These are phyloP conservation scores for Gnathonemus longibarbis DNA, from an alignment of 2,113 vertebrate genomes.

Conservation along the genomic window DNA sequence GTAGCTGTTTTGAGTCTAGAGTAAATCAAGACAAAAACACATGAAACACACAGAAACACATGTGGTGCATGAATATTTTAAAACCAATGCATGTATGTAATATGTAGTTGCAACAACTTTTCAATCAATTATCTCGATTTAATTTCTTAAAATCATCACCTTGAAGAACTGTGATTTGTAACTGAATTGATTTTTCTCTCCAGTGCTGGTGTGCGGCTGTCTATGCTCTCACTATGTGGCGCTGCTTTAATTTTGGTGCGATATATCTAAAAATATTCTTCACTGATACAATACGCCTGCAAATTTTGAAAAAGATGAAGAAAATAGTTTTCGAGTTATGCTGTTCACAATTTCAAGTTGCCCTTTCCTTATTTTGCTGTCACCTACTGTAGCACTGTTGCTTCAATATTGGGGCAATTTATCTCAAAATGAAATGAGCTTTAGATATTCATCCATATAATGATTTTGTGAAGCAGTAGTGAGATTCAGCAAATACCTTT, in stretches of 20 bases:
- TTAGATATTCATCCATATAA: not conserved
- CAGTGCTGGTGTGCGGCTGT: not conserved
- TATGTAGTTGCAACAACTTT: not conserved
- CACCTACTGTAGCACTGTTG: not conserved
- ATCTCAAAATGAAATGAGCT: not conserved
- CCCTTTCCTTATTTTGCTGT: not conserved
- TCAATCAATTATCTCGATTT: not conserved
- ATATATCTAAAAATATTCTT: not conserved
- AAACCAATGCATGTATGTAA: not conserved
- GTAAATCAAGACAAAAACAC: not conserved
- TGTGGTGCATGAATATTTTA: not conserved
- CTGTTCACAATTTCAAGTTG: not conserved
- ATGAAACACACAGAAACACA: too few relatives aligned
- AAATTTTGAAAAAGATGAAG: not conserved
- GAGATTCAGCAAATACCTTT: not conserved
- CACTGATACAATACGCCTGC: not conserved
- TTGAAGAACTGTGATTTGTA: not conserved
- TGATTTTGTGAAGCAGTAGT: not conserved
- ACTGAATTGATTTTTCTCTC: not conserved
- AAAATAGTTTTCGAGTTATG: not conserved
- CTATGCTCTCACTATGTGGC: not conserved
- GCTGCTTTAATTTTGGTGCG: not conserved
- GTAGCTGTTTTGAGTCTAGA: not conserved
- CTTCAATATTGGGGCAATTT: not conserved
- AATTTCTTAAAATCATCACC: not conserved